A percentile compares a stretch with the other conserved stretches of the same genome.
phyloP scores from a whole-genome alignment of 2,797 vertebrate species.

The Hyperoplus immaculatus region DNA sequence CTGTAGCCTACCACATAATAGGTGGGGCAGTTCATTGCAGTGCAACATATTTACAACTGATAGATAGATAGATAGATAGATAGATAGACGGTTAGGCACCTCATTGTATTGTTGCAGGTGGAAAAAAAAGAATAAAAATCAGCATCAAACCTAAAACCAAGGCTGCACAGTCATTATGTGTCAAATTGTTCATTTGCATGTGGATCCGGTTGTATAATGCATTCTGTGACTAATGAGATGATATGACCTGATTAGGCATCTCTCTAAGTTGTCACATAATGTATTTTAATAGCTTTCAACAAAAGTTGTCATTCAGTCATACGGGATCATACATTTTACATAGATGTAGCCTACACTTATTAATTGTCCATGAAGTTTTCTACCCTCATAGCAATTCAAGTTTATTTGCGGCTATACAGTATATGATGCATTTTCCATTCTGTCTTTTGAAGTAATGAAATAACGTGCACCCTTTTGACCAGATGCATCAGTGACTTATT shows the following conservation, averaged over 20 bases:
- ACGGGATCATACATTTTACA: constrained; percentile 17
- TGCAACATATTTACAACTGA: not conserved
- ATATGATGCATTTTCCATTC: constrained; percentile 33
- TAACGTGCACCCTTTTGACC: constrained; percentile 14
- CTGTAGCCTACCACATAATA: not conserved
- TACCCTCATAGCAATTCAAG: constrained; percentile 28
- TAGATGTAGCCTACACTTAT: constrained; percentile 2
- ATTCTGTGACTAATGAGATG: not conserved
- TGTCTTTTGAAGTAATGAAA: constrained; percentile 27
- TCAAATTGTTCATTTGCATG: not conserved
- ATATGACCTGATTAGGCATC: not conserved
- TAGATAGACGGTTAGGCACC: too few species aligned
- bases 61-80: not conserved
- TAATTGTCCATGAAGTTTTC: constrained; percentile 27
- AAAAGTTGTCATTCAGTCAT: too few species aligned
- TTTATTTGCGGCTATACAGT: constrained; percentile 21
- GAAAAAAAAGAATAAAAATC: not conserved
- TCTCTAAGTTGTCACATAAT: not conserved
- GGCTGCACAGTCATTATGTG: not conserved
- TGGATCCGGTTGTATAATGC: not conserved
- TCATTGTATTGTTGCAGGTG: too few species aligned
- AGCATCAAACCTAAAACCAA: not conserved
- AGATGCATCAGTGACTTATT: constrained; percentile 46
- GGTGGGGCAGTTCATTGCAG: not conserved
- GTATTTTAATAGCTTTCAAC: not conserved